These are phyloP conservation scores for Odontomachus brunneus DNA, from an alignment of 1,140 invertebrate genomes.

Conservation along the genomic window DNA sequence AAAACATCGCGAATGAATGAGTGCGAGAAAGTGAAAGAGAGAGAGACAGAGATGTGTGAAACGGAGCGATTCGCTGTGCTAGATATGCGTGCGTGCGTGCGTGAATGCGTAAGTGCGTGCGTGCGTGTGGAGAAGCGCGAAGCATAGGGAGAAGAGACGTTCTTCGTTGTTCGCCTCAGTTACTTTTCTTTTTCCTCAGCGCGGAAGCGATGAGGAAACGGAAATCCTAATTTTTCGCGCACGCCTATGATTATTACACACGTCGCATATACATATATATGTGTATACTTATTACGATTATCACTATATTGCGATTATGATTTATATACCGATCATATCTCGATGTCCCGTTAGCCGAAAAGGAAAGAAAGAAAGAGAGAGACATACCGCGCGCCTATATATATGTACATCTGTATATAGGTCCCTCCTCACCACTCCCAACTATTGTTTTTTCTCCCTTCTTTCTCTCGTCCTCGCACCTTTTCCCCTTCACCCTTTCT, in stretches of 20 bases:
- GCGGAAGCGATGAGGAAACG: slow-evolving; percentile 18
- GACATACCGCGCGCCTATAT: slow-evolving; percentile 64
- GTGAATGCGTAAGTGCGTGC: too few species aligned
- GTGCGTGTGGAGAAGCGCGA: not conserved
- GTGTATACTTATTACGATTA: slow-evolving; percentile 14
- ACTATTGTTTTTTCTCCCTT: slow-evolving; percentile 49
- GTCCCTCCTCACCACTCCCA: slow-evolving; percentile 31
- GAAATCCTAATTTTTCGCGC: slow-evolving; percentile 34
- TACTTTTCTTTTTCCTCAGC: slow-evolving; percentile 25
- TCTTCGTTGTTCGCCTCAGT: slow-evolving; percentile 47
- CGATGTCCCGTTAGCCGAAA: slow-evolving; percentile 10
- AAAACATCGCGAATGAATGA: slow-evolving; percentile 19
- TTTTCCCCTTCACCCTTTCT: slow-evolving; percentile 29
- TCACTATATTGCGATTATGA: slow-evolving; percentile 43
- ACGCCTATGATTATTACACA: slow-evolving; percentile 40
- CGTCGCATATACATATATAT: not conserved
- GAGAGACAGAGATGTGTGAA: slow-evolving; percentile 24
- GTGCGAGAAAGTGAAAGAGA: slow-evolving; percentile 14
- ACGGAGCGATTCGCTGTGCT: slow-evolving; percentile 8
- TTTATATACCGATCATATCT: slow-evolving; percentile 24
- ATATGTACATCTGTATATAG: slow-evolving; percentile 70
- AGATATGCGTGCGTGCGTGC: not conserved
- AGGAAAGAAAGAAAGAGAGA: slow-evolving; percentile 51
- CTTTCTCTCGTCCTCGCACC: slow-evolving; percentile 25
- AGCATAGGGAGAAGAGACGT: slow-evolving; percentile 32